Evolutionary conservation across 2,888 invertebrate genomes (phyloP), one percentile per base, ranked within the genome.

Genomic region (Prenolepis imparis): DNA sequence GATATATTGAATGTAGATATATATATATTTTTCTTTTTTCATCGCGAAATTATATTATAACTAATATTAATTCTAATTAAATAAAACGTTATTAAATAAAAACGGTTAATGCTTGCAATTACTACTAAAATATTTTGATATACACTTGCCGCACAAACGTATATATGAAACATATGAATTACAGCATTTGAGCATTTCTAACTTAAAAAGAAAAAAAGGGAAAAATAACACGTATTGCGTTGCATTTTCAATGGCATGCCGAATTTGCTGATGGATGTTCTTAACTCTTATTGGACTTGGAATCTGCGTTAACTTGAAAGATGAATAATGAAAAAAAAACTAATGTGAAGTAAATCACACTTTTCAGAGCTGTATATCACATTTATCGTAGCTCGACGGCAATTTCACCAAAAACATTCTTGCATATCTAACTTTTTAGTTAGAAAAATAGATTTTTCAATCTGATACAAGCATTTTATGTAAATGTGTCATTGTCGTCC

Each of bases 181-280:
- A 32, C 63, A 78, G 74, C 28, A 57, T 80, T 55, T 66, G 28
- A 80, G 18, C 44, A 36, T 44, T 75, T 67, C 57, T n/a, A 36
- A 41, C 24, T 57, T 59, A 21, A 55, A 21, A 55, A 80, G 59
- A 61, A 67, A 5, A 32, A 24, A 66, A 39, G 18, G 18, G 48
- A n/a, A n/a, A 68, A 74, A 77, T n/a, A 44, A 41, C 15, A 72
- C 21, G 11, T 68, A 82, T 88, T 85, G 86, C 84, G 93, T 94
- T 94, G 94, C 94, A 94, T 94, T 94, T 94, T 93, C 94, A 94
- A 84, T 93, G 94, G 92, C 92, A 92, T 83, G 89, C 91, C 88
- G 88, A 89, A 87, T 9, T 9, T 39, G 78, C 83, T 83, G 90
- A 88, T 91, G 89, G 90, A 90, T 90, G 89, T 91, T 92, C 85